These are phyloP conservation scores for Thomomys bottae DNA, from an alignment of 2,113 vertebrate genomes.

Conservation along the genomic window DNA sequence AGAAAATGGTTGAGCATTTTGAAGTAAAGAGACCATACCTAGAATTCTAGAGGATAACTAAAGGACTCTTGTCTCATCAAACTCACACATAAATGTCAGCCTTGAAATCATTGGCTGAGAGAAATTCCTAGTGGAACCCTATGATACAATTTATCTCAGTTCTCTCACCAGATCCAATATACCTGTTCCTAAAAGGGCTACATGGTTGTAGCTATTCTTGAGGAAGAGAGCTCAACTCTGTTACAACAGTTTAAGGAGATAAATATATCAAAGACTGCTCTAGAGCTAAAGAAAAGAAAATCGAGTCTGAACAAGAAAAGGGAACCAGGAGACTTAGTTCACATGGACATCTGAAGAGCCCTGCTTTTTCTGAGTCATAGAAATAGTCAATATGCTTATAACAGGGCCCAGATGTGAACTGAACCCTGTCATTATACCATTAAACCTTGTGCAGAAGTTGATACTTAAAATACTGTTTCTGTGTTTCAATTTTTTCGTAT, in stretches of 20 bases:
- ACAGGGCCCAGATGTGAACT: neutral
- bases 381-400: neutral
- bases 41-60: neutral
- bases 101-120: neutral
- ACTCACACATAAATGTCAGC: neutral
- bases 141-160: neutral
- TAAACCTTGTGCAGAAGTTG: neutral
- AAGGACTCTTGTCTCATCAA: neutral
- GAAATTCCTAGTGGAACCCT: neutral
- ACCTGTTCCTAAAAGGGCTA: neutral
- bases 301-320: neutral
- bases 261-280: neutral
- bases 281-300: slow-evolving; percentile 38
- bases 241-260: neutral
- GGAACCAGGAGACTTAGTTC: neutral
- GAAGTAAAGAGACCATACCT: neutral
- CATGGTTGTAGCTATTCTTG: neutral
- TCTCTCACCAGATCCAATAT: slow-evolving; percentile 16
- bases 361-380: neutral
- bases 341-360: neutral
- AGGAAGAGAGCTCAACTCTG: neutral
- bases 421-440: neutral
- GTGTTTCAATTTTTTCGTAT: neutral
- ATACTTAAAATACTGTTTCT: neutral
- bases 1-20: neutral